phyloP scores from a whole-genome alignment of 2,888 invertebrate genomes.

The Agrochola circellaris region DNA sequence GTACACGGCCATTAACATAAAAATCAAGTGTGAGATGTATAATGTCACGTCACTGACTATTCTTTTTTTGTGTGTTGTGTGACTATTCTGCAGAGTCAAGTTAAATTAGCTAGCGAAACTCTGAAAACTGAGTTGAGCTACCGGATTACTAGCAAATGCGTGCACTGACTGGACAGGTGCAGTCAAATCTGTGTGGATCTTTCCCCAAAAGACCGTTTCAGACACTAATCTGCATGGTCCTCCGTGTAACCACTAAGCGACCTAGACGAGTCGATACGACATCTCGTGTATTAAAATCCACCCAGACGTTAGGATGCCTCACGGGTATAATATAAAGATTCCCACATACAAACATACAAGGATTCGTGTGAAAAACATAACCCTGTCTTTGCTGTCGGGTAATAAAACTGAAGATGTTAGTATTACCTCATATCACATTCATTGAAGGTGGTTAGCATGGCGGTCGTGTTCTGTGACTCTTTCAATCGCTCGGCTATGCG shows the following conservation, averaged over 20 bases:
- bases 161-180: too few relatives aligned
- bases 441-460: constrained; percentile 99
- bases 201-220: too few relatives aligned
- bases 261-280: not conserved
- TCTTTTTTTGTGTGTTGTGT: not conserved
- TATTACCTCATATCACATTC: constrained; percentile 98
- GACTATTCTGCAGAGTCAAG: not conserved
- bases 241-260: not conserved
- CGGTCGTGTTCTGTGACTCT: constrained; percentile 99
- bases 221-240: too few relatives aligned
- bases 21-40: not conserved
- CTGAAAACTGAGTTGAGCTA: not conserved
- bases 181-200: too few relatives aligned
- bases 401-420: not conserved
- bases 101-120: not conserved
- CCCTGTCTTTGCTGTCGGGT: not conserved
- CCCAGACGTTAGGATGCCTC: not conserved
- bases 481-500: constrained; percentile 98
- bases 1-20: too few relatives aligned
- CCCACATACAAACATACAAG: not conserved
- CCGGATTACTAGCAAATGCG: too few relatives aligned
- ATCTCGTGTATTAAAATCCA: not conserved
- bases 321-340: not conserved
- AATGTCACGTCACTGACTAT: not conserved
- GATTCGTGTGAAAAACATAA: not conserved